phyloP scores from a whole-genome alignment of 2,888 invertebrate species.

The Patella ulyssiponensis region DNA sequence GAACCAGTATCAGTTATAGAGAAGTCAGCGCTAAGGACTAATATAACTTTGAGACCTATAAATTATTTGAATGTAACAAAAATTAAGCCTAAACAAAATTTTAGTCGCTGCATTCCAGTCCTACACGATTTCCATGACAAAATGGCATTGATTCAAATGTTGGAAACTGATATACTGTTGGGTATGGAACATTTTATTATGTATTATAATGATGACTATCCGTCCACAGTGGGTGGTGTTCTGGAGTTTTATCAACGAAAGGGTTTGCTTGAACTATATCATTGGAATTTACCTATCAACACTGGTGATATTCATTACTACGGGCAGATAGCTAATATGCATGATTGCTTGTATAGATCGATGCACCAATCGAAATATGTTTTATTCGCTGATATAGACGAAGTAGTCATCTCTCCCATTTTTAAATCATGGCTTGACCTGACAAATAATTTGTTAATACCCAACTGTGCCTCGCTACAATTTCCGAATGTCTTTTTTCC shows the following conservation, averaged over 20 bases:
- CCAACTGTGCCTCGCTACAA: neutral
- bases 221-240: neutral
- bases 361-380: neutral
- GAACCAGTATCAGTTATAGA: neutral
- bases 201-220: neutral
- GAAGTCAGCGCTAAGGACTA: neutral
- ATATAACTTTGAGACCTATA: neutral
- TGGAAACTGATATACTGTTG: neutral
- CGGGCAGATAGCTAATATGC: slow-evolving; percentile 1
- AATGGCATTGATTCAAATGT: neutral
- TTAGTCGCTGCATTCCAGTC: neutral
- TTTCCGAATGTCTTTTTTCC: neutral
- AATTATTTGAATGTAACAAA: neutral
- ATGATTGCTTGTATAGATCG: neutral
- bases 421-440: neutral
- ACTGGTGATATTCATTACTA: neutral
- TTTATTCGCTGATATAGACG: neutral
- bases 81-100: neutral
- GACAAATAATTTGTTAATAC: neutral
- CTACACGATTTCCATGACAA: neutral
- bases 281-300: neutral
- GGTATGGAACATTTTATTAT: slow-evolving; percentile 5
- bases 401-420: neutral
- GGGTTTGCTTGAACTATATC: neutral
- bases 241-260: neutral